Evolutionary conservation across 2,888 invertebrate species (phyloP).

Genomic region (Spodoptera picta): DNA sequence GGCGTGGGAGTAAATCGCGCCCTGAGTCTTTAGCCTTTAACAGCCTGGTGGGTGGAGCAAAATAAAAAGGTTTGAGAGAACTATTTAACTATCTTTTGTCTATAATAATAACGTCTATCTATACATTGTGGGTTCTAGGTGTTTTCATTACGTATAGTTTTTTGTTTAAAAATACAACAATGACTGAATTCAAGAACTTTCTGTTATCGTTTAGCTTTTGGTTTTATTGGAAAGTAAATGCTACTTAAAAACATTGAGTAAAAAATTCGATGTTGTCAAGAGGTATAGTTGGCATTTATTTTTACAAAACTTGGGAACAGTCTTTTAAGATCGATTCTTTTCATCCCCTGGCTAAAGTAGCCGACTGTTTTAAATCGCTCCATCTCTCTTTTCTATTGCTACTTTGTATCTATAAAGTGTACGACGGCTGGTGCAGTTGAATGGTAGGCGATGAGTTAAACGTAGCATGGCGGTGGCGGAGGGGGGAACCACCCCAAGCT

Average conservation of each 20-base stretch:
- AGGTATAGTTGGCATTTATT: neutral
- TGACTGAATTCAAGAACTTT: no score
- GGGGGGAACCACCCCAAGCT: constrained; percentile 6
- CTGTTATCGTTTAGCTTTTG: neutral
- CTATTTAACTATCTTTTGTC: no score
- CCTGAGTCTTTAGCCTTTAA: no score
- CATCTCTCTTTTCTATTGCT: neutral
- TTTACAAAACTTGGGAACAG: neutral
- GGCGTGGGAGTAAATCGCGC: no score
- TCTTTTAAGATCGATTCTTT: neutral
- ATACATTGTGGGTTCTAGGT: no score
- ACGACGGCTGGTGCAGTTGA: constrained; percentile 11
- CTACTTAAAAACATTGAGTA: no score
- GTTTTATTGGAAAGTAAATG: neutral
- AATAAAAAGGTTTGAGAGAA: no score
- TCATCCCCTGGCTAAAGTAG: neutral
- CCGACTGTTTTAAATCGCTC: neutral
- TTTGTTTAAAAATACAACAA: no score
- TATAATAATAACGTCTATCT: no score
- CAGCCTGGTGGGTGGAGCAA: no score
- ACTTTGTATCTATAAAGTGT: constrained; percentile 7
- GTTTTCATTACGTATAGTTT: no score
- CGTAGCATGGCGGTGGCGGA: neutral
- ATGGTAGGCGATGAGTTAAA: constrained; percentile 11
- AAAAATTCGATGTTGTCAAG: no score